Evolutionary conservation across 2,888 invertebrate species (phyloP), one percentile per base, ranked within the genome.

Genomic region (Opisthograptis luteolata): DNA sequence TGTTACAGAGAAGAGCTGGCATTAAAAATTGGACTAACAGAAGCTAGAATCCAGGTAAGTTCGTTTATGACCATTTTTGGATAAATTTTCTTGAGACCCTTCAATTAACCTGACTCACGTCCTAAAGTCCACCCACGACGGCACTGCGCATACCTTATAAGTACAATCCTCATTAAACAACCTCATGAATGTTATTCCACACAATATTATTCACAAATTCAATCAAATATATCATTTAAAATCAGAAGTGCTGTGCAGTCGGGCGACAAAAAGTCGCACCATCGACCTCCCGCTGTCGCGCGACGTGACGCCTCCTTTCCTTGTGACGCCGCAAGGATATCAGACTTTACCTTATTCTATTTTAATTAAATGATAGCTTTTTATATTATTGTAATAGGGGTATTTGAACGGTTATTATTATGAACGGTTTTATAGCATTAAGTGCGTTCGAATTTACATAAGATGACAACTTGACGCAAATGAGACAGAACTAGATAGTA

Each of bases 21-120:
- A 28, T 94, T 97, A 93, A 97, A 97, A 92, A 97, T 98, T 74
- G 97, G 97, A 68, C 92, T 98, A 60, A 98, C 97, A 28, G 98
- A 98, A 92, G 97, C 97, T 50, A 93, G 98, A 83, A 97, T 98
- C 84, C 97, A 98, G 95, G 98, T 98, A 91, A 93, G 92, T 14
- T 14, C 14, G n/a, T 3, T n/a, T 8, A 24, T 32, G n/a, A n/a
- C 22, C 15, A 28, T 37, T 22, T 36, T 36, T 1, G 8, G 2
- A 13, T n/a, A 12, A 13, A 12, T 30, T 31, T 25, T 9, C 12
- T 22, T 7, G 7, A 8, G 22, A 24, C 7, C 14, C 3, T 19
- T 10, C 6, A n/a, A 22, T 20, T 39, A 15, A 28, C 10, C 7
- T 6, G 13, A 36, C 8, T 12, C 10, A 30, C 36, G 9, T 34